Evolutionary conservation across 2,113 vertebrate genomes (phyloP), one percentile per base, ranked within the genome.

Genomic region (Pavo muticus): DNA sequence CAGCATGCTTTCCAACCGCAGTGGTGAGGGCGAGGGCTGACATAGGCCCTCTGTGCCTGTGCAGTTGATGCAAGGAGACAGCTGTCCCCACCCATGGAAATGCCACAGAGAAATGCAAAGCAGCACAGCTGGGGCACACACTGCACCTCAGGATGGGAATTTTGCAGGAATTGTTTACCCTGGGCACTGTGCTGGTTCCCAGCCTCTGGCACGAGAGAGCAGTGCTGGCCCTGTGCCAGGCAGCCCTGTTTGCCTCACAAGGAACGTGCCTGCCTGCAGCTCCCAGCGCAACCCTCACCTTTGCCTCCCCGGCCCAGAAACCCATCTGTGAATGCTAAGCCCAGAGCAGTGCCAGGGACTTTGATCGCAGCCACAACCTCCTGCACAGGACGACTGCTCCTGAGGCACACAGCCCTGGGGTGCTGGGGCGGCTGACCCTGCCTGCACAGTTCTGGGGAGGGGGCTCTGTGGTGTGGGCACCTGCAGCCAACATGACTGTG

Each of bases 291-390:
- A 76, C 30, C 21, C 11, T 45, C 72, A 42, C 65, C 3, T 16
- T 59, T 0, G 5, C 40, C 67, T 91, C 64, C 35, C 48, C 48
- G 88, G 64, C 77, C 84, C 87, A 72, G 44, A 74, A 39, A 72
- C 69, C 89, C 87, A 39, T 81, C 87, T 91, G 56, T 12, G 52
- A 47, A 52, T 44, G 77, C 70, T 24, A 2, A 65, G 47, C 2
- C 72, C 73, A 90, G 85, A 75, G 1, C 0, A 5, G 11, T 0
- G 75, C 95, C 94, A 80, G 42, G 91, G 76, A 56, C 83, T 90
- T 90, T 92, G 95, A 90, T 90, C 80, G 35, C 61, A n/a, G 95
- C 84, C 92, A 93, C 32, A 10, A 71, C 71, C 92, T 84, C 86
- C 92, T 75, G 57, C 73, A 11, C 39, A 14, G 39, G 42, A 76